Percentiles rank a stretch among this genome's conserved stretches.
Evolutionary conservation across 2,888 invertebrate species (phyloP).

Genomic region (Patella depressa): DNA sequence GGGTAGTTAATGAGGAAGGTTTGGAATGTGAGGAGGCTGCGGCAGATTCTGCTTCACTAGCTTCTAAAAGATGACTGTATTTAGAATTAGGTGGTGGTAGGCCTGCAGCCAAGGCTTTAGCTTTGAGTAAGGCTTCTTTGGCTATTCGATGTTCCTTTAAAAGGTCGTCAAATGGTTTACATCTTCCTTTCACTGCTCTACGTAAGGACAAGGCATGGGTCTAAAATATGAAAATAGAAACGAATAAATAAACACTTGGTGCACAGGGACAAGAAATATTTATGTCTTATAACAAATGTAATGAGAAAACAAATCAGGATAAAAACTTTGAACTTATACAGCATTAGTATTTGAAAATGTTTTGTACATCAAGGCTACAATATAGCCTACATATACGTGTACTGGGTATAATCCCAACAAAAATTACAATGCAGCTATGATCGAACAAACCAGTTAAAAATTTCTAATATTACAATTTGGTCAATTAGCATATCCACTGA

Average conservation of each 20-base stretch:
- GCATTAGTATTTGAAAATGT: too few species aligned
- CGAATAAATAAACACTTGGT: too few species aligned
- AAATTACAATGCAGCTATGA: too few species aligned
- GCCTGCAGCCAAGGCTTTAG: conserved; percentile 48
- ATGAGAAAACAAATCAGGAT: not conserved
- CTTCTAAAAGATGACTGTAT: conserved; percentile 7
- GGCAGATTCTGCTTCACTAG: conserved; percentile 36
- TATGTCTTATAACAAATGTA: not conserved
- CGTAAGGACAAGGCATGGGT: conserved; percentile 79
- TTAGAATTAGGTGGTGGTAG: not conserved
- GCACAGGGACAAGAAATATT: too few species aligned
- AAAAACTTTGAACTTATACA: too few species aligned
- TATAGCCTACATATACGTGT: too few species aligned
- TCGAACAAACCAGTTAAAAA: too few species aligned
- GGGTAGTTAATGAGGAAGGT: conserved; percentile 21
- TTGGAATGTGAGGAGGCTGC: conserved; percentile 34
- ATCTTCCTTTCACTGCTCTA: conserved; percentile 80
- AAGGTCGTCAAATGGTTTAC: conserved; percentile 82
- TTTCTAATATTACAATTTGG: too few species aligned
- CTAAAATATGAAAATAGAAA: conserved; percentile 46
- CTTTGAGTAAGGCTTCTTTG: conserved; percentile 73
- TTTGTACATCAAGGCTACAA: too few species aligned
- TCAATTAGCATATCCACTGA: too few species aligned
- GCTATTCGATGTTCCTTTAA: conserved; percentile 82
- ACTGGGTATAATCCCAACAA: too few species aligned